Evolutionary conservation across 2,113 vertebrate genomes (phyloP).

Genomic region (Arvicanthis niloticus): DNA sequence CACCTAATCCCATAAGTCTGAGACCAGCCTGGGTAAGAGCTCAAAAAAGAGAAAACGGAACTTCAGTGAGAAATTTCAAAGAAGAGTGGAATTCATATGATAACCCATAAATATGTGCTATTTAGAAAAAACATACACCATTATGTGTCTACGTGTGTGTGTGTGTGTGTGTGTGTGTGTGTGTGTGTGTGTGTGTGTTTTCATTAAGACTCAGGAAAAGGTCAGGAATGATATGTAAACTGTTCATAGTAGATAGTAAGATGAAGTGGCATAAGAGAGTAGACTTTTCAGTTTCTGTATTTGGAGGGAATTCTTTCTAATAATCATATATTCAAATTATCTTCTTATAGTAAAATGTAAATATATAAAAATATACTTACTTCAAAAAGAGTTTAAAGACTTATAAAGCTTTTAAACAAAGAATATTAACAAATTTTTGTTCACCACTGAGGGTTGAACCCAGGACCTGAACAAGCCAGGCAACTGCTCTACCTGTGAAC

Average conservation of each 20-base stretch:
- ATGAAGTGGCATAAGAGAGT: not conserved
- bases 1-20: not conserved
- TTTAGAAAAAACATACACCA: not conserved
- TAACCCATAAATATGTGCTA: not conserved
- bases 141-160: not conserved
- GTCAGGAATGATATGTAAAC: not conserved
- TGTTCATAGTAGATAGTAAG: not conserved
- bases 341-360: not conserved
- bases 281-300: not conserved
- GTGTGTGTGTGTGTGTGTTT: not conserved
- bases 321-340: not conserved
- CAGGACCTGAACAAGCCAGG: not conserved
- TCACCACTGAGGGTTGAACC: not conserved
- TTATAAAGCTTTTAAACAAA: conserved; percentile 23
- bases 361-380: not conserved
- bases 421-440: not conserved
- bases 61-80: not conserved
- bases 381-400: not conserved
- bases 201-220: not conserved
- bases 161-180: not conserved
- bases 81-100: not conserved
- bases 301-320: not conserved
- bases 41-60: not conserved
- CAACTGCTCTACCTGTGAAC: too few species aligned
- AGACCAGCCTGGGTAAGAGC: not conserved